phyloP scores from a whole-genome alignment of 2,113 vertebrate genomes.

The Peromyscus californicus region DNA sequence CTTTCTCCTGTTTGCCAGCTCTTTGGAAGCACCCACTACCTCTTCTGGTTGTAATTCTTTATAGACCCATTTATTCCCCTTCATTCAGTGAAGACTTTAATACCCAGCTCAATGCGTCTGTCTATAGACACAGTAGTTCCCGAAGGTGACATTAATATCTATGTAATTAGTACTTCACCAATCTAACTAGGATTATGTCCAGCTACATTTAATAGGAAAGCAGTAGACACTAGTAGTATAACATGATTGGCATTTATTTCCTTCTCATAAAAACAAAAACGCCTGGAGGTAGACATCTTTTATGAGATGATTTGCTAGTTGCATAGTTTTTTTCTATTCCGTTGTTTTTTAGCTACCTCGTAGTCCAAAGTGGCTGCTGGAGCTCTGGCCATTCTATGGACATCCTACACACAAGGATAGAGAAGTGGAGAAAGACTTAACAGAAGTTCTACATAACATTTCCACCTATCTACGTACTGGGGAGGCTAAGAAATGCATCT shows the following conservation, averaged over 20 bases:
- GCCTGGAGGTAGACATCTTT: neutral
- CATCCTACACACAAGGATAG: neutral
- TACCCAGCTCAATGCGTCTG: neutral
- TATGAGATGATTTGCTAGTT: neutral
- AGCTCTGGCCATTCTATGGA: neutral
- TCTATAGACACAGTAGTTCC: neutral
- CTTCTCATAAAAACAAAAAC: neutral
- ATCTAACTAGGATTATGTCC: neutral
- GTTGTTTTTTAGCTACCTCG: neutral
- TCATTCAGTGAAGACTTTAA: neutral
- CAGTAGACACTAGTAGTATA: neutral
- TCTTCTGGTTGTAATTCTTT: neutral
- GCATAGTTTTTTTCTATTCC: neutral
- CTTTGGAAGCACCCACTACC: neutral
- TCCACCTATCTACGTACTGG: neutral
- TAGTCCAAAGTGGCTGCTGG: neutral
- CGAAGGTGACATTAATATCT: neutral
- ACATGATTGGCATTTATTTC: conserved; percentile 8
- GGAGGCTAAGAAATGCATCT: neutral
- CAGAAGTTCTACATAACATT: neutral
- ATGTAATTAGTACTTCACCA: neutral
- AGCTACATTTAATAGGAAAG: neutral
- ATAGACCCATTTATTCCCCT: neutral
- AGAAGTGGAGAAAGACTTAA: conserved; percentile 26
- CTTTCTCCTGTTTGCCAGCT: neutral